These are phyloP conservation scores for Tor tambroides DNA, from an alignment of 2,113 vertebrate genomes.

Conservation along the genomic window DNA sequence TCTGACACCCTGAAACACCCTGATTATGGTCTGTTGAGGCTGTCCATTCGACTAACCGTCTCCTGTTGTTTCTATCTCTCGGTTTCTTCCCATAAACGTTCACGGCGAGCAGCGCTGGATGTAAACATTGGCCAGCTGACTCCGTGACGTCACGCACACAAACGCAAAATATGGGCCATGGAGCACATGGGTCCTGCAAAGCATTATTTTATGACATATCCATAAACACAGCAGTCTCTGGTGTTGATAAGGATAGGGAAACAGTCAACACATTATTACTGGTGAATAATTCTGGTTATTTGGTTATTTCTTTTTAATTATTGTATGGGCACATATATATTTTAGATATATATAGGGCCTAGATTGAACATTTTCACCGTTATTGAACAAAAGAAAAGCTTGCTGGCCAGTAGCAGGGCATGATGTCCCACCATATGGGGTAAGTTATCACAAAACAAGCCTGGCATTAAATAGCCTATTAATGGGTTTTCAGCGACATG, in stretches of 20 bases:
- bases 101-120: constrained; percentile 54
- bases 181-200: constrained; percentile 8
- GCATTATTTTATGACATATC: background rate
- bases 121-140: constrained; percentile 70
- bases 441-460: background rate
- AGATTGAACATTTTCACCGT: background rate
- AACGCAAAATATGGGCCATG: constrained; percentile 39
- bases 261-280: no score
- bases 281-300: background rate
- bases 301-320: background rate
- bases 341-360: background rate
- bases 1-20: background rate
- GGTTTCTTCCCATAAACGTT: constrained; percentile 39
- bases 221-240: background rate
- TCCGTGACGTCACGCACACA: constrained; percentile 62
- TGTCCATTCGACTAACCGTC: background rate
- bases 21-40: background rate
- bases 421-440: background rate
- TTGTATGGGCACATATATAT: background rate
- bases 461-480: background rate
- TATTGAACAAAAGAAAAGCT: background rate
- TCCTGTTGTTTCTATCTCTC: constrained; percentile 23
- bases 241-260: background rate
- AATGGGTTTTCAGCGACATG: background rate
- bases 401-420: background rate